Evolutionary conservation across 2,888 invertebrate species (phyloP), one percentile per base, ranked within the genome.

Genomic region (Xanthia togata): DNA sequence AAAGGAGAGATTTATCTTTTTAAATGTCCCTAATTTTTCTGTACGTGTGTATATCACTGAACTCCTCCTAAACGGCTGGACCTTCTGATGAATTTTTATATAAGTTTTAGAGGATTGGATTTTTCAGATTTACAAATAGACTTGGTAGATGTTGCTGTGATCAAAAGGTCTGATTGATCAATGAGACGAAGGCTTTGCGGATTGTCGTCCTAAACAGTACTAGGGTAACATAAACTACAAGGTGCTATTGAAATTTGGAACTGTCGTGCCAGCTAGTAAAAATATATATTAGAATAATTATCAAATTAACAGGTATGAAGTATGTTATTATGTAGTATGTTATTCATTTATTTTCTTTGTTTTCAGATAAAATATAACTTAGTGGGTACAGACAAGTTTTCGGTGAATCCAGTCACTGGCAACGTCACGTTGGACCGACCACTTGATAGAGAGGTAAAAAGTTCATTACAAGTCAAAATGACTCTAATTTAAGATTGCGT

Each of bases 341-440:
- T 64, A 9, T 44, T 31, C 0, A 20, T 78, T 44, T 63, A 35
- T 96, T 70, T 31, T 83, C 0, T 57, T 72, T 70, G 4, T 5
- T 83, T 96, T 79, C 94, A 97, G 95, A 96, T 97, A 60, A 97
- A 96, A 84, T 98, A 97, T 92, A 98, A 98, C 70, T 97, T 98
- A 77, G 97, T 98, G 81, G 98, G 98, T 44, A 98, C 98, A 5
- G 98, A 99, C 93, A 97, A 98, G 91, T 98, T 99, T 89, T 96
- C 97, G 81, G 99, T 99, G 17, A 97, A 99, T 93, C 97, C 98
- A 20, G 96, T 96, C 63, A 98, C 98, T 4, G 99, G 99, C 17
- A 98, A 98, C 81, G 98, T 99, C 70, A 98, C 97, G 1, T 96
- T 99, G 59, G 97, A 97, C 23, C 98, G 98, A 91, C 98, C 98